Percentiles rank a stretch among this genome's conserved stretches.
These are phyloP conservation scores for Mylabris sibirica DNA, from an alignment of 2,888 invertebrate species.

Conservation along the genomic window DNA sequence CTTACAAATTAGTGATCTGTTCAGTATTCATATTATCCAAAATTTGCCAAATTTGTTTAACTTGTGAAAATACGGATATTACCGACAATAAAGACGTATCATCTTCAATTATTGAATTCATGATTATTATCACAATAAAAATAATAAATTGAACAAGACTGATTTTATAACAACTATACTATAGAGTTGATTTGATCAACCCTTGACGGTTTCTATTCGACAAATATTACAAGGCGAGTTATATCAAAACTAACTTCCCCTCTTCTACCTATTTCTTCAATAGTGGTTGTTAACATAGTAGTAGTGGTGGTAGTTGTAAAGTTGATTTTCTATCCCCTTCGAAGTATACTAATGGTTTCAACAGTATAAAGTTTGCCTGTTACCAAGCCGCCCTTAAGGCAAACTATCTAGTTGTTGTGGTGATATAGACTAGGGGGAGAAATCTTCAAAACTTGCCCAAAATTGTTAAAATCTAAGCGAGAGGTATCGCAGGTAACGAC, in stretches of 20 bases:
- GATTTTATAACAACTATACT: not conserved
- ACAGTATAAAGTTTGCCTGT: slow-evolving; percentile 36
- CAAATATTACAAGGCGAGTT: slow-evolving; percentile 8
- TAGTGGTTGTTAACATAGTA: not conserved
- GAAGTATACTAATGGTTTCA: slow-evolving; percentile 34
- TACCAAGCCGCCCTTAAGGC: slow-evolving; percentile 34
- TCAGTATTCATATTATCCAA: not conserved
- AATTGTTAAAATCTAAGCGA: not conserved
- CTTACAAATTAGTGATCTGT: not conserved
- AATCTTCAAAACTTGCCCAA: not conserved
- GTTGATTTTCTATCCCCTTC: slow-evolving; percentile 15
- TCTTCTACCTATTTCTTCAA: slow-evolving; percentile 16
- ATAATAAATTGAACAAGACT: not conserved
- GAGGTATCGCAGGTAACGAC: too few relatives aligned
- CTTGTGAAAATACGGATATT: not conserved
- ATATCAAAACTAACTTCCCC: slow-evolving; percentile 39
- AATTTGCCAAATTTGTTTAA: not conserved
- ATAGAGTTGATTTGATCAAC: too few relatives aligned
- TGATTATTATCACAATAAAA: not conserved
- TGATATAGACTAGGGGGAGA: not conserved
- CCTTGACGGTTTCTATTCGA: slow-evolving; percentile 9
- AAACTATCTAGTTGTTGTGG: not conserved
- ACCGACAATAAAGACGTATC: not conserved
- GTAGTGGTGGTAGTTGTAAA: not conserved
- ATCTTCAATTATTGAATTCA: not conserved